Evolutionary conservation across 1,140 invertebrate species (phyloP), one percentile per base, ranked within the genome.

Genomic region (Drosophila cardini): DNA sequence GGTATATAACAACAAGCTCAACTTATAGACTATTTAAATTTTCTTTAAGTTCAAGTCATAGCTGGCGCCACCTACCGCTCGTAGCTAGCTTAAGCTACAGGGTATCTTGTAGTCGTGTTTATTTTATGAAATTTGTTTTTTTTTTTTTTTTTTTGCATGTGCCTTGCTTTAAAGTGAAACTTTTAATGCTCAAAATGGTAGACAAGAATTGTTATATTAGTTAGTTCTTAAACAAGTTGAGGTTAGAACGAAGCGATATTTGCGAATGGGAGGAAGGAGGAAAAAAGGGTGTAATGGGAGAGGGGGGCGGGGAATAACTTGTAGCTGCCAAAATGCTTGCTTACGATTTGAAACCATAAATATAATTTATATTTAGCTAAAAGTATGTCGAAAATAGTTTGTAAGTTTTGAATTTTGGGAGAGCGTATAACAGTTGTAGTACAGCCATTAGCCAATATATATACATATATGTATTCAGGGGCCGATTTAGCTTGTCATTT

Each of bases 101-200:
- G n/a, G 48, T 21, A 34, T 15, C 30, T 15, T 2, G 48, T 15
- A 52, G 48, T 52, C 26, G 48, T 52, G 9, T 36, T 43, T 26
- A 26, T 21, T 21, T n/a, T 36, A 13, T 52, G 48, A 2, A 9
- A 13, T 15, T 2, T 43, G 42, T 43, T 2, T 13, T n/a, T 16
- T 4, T 43, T 42, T 53, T 50, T 70, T 46, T 32, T 40, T 68
- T 42, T 18, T 34, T 68, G 21, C 40, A 10, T 4, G 34, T 57
- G 64, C 7, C 53, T 81, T 70, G 75, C 78, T 86, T 86, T 82
- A 73, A 87, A 82, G 68, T 79, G 79, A 82, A 86, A 87, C 84
- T 87, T 86, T 76, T 72, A 86, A 86, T 86, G 83, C 83, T 86
- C 83, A 86, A 87, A 85, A 67, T 67, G 68, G 52, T 67, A 74